Evolutionary conservation across 2,113 vertebrate genomes (phyloP), one percentile per base, ranked within the genome.

Genomic region (Polyodon spathula): DNA sequence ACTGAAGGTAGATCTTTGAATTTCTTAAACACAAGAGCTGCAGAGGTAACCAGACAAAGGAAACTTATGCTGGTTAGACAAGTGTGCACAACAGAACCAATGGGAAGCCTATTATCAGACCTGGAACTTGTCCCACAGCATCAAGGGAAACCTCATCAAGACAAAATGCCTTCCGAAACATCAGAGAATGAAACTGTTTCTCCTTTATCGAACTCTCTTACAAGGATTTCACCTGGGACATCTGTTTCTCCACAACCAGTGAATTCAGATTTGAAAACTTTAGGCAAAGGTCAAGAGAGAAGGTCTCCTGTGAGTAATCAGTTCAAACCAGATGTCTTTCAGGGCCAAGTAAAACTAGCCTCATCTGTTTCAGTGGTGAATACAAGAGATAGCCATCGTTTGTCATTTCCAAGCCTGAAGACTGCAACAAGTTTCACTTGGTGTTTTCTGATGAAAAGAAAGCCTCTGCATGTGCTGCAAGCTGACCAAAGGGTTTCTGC

Each of bases 401-500:
- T 87, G 41, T 87, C 92, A 1, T 97, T 97, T 66, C 92, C 94
- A 44, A 97, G 93, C 74, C 84, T 98, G 67, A 98, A 97, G 76
- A 98, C 95, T 0, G 72, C 92, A 7, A 98, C 96, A 0, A 94
- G 86, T 40, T 95, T 93, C 59, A 97, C 95, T 0, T 98, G 96
- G 96, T 98, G 96, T 86, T 98, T 90, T 38, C 76, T 98, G 15
- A 81, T 89, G 76, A 94, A 91, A 78, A 90, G 89, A 66, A 97
- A 89, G 72, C 82, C 93, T 0, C 66, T 95, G 38, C 95, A 93
- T 43, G 63, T 90, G 62, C 84, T 83, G 15, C 96, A 98, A 74
- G 84, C 71, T 0, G 93, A 94, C 79, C 87, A 92, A 71, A 96
- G 91, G 71, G 90, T 81, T 6, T 98, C 96, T 0, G 93, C 92